These are phyloP conservation scores for Caenorhabditis afra DNA, from an alignment of 2,888 invertebrate species.

Conservation along the genomic window DNA sequence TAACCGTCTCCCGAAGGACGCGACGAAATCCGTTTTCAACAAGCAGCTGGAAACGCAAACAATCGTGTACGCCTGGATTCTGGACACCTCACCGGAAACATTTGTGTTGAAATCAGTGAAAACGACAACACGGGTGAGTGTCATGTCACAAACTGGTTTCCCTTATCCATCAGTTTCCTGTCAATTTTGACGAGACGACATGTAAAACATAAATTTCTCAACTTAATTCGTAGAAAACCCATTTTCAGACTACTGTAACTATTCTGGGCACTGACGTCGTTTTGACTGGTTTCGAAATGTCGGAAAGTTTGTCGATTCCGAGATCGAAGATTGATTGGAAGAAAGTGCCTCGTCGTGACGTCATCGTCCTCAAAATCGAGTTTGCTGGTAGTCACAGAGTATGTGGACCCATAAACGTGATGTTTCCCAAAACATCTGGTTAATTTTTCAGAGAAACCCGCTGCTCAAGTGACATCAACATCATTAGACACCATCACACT, in stretches of 20 bases:
- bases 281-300: constrained; percentile 38
- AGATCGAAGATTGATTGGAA: constrained; percentile 60
- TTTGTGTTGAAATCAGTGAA: constrained; percentile 68
- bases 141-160: constrained; percentile 5
- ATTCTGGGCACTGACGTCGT: constrained; percentile 68
- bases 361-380: constrained; percentile 77
- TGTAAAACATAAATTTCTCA: constrained; percentile 21
- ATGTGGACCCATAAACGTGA: no score
- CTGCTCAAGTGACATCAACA: constrained; percentile 1
- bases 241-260: constrained; percentile 69
- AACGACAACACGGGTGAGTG: constrained; percentile 65
- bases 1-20: not conserved
- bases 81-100: constrained; percentile 61
- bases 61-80: constrained; percentile 77
- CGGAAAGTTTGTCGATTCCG: constrained; percentile 20
- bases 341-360: constrained; percentile 67
- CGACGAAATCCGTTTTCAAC: constrained; percentile 36
- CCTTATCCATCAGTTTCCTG: constrained; percentile 15
- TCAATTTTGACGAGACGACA: constrained; percentile 1
- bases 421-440: no score
- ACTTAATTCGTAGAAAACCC: not conserved
- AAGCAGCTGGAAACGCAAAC: constrained; percentile 65
- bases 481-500: not conserved
- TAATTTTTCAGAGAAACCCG: constrained; percentile 48
- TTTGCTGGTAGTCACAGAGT: constrained; percentile 64